A percentile compares a stretch with the other conserved stretches of the same genome.
Conservation (phyloP, 1,140 invertebrate genomes). For the Polypedilum pembai region DNA sequence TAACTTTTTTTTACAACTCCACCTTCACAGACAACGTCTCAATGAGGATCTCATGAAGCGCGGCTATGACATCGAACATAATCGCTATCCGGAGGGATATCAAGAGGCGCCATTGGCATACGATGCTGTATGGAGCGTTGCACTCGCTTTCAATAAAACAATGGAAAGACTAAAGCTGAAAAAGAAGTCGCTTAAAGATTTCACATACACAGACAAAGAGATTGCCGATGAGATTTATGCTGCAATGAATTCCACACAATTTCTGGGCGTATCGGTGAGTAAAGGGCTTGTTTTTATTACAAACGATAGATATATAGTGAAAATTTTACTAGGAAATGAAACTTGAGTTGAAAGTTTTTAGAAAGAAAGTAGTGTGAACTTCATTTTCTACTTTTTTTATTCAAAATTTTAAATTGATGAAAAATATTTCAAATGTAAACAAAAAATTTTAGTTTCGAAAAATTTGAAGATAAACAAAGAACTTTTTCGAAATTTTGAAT, state of each 20-base stretch:
- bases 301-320: too few relatives aligned
- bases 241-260: constrained; percentile 95
- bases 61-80: constrained; percentile 73
- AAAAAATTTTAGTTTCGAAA: too few relatives aligned
- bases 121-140: constrained; percentile 97
- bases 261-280: constrained; percentile 93
- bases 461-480: too few relatives aligned
- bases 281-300: too few relatives aligned
- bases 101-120: constrained; percentile 97
- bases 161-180: constrained; percentile 74
- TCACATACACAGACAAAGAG: constrained; percentile 93
- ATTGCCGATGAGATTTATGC: constrained; percentile 93
- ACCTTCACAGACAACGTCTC: constrained; percentile 58
- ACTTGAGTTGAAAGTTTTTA: too few relatives aligned
- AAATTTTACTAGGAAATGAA: too few relatives aligned
- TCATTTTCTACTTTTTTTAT: too few relatives aligned
- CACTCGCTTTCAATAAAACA: constrained; percentile 93
- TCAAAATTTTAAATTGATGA: too few relatives aligned
- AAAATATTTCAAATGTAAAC: too few relatives aligned
- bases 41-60: constrained; percentile 68
- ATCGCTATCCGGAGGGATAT: constrained; percentile 85
- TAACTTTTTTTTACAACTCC: background rate
- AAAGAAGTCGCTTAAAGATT: constrained; percentile 78
- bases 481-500: too few relatives aligned
- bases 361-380: too few relatives aligned